Evolutionary conservation across 2,113 vertebrate species (phyloP), one percentile per base, ranked within the genome.

Genomic region (Megalops atlanticus): DNA sequence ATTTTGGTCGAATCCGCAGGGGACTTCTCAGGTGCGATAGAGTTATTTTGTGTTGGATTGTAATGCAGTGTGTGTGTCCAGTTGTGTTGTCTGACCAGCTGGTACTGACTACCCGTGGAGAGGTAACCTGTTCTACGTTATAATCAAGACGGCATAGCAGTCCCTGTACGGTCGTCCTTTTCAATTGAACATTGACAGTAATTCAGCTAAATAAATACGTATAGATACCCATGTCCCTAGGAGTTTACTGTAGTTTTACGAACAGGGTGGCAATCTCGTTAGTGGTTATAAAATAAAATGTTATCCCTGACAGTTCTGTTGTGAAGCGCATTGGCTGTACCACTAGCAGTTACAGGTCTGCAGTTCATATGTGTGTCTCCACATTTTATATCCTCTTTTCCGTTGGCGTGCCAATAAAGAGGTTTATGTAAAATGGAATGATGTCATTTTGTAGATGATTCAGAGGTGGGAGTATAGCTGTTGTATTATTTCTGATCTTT

Each of bases 361-460:
- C 33, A 49, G 41, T n/a, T 33, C 68, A 49, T 52, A 69, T 38
- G 33, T 38, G 33, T 47, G 39, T 70, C 64, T 68, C 76, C 21
- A 38, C 54, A 38, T 43, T 31, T 64, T 33, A n/a, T 27, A 40
- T 70, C 71, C 41, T 40, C 31, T 24, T 68, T 71, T 79, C 64
- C 43, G 64, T n/a, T 69, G 77, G 6, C 40, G 38, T 79, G n/a
- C 64, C 45, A 79, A 69, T 40, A 18, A 69, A 41, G 64, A 64
- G 77, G 77, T 43, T 79, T 79, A 79, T 79, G 64, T 79, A 79
- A 79, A 79, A 79, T 79, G 64, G 68, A 71, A 36, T 79, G 77
- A 79, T 79, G 77, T 79, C 41, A 79, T 79, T 79, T 64, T 79
- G 77, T 76, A 58, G 77, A 71, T 80, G 79, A 73, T 80, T 73